A percentile compares a stretch with the other conserved stretches of the same genome.
phyloP scores from a whole-genome alignment of 2,797 vertebrate species.

The Typhlichthys eigenmanni region DNA sequence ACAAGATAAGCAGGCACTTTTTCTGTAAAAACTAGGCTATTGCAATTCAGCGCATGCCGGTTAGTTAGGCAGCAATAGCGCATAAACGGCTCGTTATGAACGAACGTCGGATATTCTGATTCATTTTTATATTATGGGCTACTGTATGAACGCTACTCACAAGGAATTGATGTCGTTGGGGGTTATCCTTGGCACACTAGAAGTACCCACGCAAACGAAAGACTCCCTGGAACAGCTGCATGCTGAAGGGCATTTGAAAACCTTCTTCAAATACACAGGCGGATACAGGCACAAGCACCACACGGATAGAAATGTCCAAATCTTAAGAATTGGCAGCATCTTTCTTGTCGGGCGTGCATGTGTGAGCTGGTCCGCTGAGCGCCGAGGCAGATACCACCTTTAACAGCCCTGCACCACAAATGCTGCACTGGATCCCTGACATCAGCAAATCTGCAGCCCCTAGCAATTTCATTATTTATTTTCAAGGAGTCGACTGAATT shows the following conservation, averaged over 20 bases:
- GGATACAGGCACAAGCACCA: conserved; percentile 71
- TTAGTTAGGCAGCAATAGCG: no score
- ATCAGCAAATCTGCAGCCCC: conserved; percentile 86
- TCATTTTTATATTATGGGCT: not conserved
- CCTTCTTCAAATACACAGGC: conserved; percentile 74
- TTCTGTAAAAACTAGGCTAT: no score
- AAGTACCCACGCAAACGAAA: conserved; percentile 92
- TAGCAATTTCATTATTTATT: conserved; percentile 80
- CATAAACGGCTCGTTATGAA: not conserved
- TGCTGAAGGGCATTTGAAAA: conserved; percentile 83
- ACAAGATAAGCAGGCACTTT: not conserved
- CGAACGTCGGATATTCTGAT: not conserved
- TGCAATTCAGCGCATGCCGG: not conserved
- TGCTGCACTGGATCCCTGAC: conserved; percentile 86
- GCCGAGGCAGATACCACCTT: conserved; percentile 55
- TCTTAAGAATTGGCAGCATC: conserved; percentile 73
- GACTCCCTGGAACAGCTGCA: conserved; percentile 97
- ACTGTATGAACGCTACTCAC: conserved; percentile 77
- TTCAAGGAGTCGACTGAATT: conserved; percentile 60
- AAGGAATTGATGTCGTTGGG: conserved; percentile 89
- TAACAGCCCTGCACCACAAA: conserved; percentile 80
- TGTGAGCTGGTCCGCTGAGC: conserved; percentile 50
- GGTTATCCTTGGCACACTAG: conserved; percentile 80
- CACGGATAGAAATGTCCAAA: conserved; percentile 66
- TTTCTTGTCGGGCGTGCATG: conserved; percentile 65